Evolutionary conservation across 2,113 vertebrate species (phyloP).

Genomic region (Rattus norvegicus): DNA sequence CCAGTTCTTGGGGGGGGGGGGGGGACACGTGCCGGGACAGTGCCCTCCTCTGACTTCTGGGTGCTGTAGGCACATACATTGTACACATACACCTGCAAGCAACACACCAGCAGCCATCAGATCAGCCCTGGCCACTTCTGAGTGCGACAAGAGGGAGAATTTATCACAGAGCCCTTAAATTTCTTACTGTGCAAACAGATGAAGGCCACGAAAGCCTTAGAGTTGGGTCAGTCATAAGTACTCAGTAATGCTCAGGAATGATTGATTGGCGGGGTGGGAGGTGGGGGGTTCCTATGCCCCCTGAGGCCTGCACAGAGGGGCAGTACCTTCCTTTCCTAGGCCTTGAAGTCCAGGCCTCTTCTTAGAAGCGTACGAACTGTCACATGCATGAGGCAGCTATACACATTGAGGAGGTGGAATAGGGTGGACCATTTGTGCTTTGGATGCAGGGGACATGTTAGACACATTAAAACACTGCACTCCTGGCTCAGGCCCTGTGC

Average conservation of each 20-base stretch:
- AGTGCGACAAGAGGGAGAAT: neutral
- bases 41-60: neutral
- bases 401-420: accelerated
- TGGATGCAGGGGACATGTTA: neutral
- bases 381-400: neutral
- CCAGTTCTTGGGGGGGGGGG: too few relatives aligned
- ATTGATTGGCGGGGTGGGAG: too few relatives aligned
- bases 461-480: too few relatives aligned
- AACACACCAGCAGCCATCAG: neutral
- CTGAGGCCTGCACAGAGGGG: neutral
- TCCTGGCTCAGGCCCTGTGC: neutral
- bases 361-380: neutral
- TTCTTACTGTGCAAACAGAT: neutral
- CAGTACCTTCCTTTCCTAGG: accelerated
- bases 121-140: neutral
- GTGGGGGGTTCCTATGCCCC: too few relatives aligned
- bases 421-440: accelerated
- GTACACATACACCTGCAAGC: neutral
- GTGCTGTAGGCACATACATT: neutral
- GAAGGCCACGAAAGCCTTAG: neutral
- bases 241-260: neutral
- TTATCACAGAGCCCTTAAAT: neutral
- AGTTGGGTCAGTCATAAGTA: neutral
- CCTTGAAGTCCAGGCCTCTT: neutral
- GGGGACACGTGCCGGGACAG: too few relatives aligned